Evolutionary conservation across 2,113 vertebrate genomes (phyloP), one percentile per base, ranked within the genome.

Genomic region (Ciconia stormi): DNA sequence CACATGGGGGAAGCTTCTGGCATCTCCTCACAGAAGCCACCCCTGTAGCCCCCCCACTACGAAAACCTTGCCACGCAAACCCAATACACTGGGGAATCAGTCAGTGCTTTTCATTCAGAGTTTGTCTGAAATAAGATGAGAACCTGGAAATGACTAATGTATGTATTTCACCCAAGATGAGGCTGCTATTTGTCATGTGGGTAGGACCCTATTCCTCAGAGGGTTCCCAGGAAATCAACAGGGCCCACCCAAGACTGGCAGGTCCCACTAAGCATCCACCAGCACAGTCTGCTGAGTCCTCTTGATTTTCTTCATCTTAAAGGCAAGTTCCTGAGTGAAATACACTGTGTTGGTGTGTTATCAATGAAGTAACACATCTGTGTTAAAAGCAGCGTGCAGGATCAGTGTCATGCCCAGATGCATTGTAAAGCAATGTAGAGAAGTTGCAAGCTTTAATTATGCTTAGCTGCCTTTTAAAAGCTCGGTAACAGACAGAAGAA

Each of bases 361-460:
- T n/a, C 22, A 27, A 10, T 58, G 61, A 91, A 38, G 47, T 49
- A 78, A 67, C 3, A 2, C 16, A n/a, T 50, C 59, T 93, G 16
- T 4, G 1, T 55, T 82, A 61, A 29, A 85, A 79, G 29, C 53
- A 36, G 50, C 1, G 2, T 2, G 0, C 38, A 63, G 49, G 29
- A 58, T 69, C 49, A 11, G 2, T 70, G 55, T 72, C 30, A 34
- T 3, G 7, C 36, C 29, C 0, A 0, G 8, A 2, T 80, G 12
- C 42, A 86, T 82, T 84, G 44, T 50, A 77, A 83, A 69, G 11
- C 20, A 22, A 72, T 6, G 1, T 8, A 62, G 50, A 44, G 63
- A 73, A 73, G 22, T 10, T 58, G 61, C 38, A 86, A 77, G 36
- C 22, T 77, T 21, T 61, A 72, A 16, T 92, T 65, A 23, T 4